Percentiles rank a stretch among this genome's conserved stretches.
These are phyloP conservation scores for Embiotoca jacksoni DNA, from an alignment of 2,113 vertebrate genomes.

Conservation along the genomic window DNA sequence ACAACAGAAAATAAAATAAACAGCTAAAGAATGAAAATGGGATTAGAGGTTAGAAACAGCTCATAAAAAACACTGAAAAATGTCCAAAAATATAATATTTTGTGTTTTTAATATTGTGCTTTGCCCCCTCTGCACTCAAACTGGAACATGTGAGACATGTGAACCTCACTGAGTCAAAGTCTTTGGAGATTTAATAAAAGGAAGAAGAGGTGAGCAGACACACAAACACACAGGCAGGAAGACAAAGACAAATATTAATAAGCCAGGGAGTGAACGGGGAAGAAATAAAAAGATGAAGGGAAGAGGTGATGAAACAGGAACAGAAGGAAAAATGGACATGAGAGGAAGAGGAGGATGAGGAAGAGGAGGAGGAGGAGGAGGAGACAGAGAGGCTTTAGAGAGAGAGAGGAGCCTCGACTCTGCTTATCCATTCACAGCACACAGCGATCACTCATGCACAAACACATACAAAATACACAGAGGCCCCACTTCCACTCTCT, in stretches of 20 bases:
- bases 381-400: slow-evolving; percentile 44
- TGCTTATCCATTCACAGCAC: slow-evolving; percentile 76
- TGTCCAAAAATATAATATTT: background rate
- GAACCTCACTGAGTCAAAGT: slow-evolving; percentile 19
- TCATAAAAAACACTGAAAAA: background rate
- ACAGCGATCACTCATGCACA: slow-evolving; percentile 76
- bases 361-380: slow-evolving; percentile 16
- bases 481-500: slow-evolving; percentile 69
- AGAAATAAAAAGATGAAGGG: slow-evolving; percentile 11
- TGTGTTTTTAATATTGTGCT: background rate
- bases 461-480: slow-evolving; percentile 77
- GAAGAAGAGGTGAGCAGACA: background rate
- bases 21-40: background rate
- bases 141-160: slow-evolving; percentile 4
- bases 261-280: background rate
- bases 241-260: slow-evolving; percentile 13
- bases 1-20: background rate
- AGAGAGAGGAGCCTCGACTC: slow-evolving; percentile 46
- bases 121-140: background rate
- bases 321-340: slow-evolving; percentile 18
- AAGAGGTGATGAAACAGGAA: slow-evolving; percentile 38
- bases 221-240: slow-evolving; percentile 4
- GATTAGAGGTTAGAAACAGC: background rate
- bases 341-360: slow-evolving; percentile 26
- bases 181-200: slow-evolving; percentile 21